phyloP scores from a whole-genome alignment of 2,888 invertebrate species.

The Polymixis lichenea region DNA sequence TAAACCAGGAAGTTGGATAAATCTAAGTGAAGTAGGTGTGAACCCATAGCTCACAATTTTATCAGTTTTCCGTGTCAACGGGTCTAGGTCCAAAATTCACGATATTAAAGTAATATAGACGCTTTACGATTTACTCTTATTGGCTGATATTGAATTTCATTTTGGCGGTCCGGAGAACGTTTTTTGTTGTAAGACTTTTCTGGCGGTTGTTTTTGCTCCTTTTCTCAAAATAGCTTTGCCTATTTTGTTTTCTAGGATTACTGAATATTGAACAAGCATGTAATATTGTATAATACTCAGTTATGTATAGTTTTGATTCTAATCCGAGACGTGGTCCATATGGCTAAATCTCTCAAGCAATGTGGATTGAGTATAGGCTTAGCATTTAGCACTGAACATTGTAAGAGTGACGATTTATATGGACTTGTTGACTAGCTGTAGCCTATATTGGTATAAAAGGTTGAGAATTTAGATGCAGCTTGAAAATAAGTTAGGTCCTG shows the following conservation, averaged over 20 bases:
- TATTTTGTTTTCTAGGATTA: conserved; percentile 1
- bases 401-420: conserved; percentile 12
- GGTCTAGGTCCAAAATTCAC: conserved; percentile 52
- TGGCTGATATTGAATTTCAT: conserved; percentile 50
- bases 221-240: conserved; percentile 11
- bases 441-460: neutral
- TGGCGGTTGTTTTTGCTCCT: neutral
- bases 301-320: neutral
- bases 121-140: conserved; percentile 58
- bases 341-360: neutral
- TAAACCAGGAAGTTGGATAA: conserved; percentile 30
- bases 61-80: conserved; percentile 64
- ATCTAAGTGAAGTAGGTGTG: conserved; percentile 43
- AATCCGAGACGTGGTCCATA: neutral
- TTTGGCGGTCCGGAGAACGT: conserved; percentile 20
- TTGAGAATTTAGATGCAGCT: neutral
- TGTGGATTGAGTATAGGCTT: conserved; percentile 1
- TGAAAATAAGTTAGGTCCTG: neutral
- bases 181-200: conserved; percentile 13
- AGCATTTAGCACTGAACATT: neutral
- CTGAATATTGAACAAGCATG: neutral
- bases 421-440: neutral
- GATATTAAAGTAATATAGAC: conserved; percentile 58
- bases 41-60: conserved; percentile 50
- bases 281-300: neutral